Percentiles rank a stretch among this genome's conserved stretches.
Conservation (phyloP, 53 echinoderm and acorn worm species). For the Actinopyga echinites region DNA sequence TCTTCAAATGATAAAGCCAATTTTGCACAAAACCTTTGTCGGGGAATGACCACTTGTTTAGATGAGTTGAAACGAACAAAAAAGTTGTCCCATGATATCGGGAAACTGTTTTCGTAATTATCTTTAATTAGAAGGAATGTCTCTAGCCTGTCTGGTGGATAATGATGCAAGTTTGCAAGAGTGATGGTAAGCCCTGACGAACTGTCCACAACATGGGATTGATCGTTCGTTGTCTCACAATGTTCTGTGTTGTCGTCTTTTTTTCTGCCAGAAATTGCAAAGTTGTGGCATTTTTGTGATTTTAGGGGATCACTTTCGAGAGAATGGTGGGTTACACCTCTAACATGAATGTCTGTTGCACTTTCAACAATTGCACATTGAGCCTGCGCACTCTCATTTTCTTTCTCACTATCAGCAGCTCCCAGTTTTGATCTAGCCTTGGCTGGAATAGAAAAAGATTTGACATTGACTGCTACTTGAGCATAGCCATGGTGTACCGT, state of each 20-base stretch:
- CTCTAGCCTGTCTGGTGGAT: background rate
- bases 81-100: background rate
- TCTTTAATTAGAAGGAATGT: background rate
- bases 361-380: slow-evolving; percentile 18
- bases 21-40: slow-evolving; percentile 5
- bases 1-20: background rate
- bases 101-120: background rate
- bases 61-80: background rate
- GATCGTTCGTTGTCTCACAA: no score
- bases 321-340: no score
- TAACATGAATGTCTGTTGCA: background rate
- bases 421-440: no score
- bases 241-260: no score
- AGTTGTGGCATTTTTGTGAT: no score
- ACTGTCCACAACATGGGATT: background rate
- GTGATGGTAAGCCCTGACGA: no score
- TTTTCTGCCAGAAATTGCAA: no score
- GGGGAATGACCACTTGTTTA: background rate
- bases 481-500: no score
- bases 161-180: background rate
- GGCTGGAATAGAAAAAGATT: no score
- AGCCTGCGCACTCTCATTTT: background rate
- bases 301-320: no score
- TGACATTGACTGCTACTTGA: no score
- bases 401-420: background rate